Evolutionary conservation across 2,113 vertebrate genomes (phyloP).

Genomic region (Pagrus major): DNA sequence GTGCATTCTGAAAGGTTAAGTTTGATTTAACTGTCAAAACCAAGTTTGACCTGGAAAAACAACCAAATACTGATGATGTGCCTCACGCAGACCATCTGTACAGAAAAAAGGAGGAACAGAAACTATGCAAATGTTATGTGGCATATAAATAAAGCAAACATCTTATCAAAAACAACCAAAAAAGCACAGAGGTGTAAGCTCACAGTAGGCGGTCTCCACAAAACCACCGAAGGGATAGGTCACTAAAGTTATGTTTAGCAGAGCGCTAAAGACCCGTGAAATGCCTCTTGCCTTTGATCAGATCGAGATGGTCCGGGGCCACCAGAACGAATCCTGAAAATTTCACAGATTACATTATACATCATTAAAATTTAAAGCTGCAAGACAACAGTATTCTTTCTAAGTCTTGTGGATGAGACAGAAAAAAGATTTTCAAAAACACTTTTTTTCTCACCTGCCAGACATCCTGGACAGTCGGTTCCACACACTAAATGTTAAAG

Average conservation of each 20-base stretch:
- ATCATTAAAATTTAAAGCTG: not conserved
- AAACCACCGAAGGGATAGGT: not conserved
- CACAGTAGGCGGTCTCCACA: not conserved
- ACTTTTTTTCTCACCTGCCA: slow-evolving; percentile 65
- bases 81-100: slow-evolving; percentile 18
- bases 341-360: not conserved
- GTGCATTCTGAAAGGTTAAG: not conserved
- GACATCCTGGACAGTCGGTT: slow-evolving; percentile 77
- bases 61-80: not conserved
- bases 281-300: slow-evolving; percentile 59
- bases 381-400: not conserved
- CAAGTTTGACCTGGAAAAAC: not conserved
- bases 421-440: not conserved
- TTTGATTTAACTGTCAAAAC: not conserved
- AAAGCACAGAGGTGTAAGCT: slow-evolving; percentile 10
- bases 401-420: not conserved
- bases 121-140: slow-evolving; percentile 34
- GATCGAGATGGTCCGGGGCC: slow-evolving; percentile 21
- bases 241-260: not conserved
- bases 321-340: slow-evolving; percentile 51
- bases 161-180: not conserved
- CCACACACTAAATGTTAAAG: slow-evolving; percentile 65
- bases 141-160: slow-evolving; percentile 12
- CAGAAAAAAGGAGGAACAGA: slow-evolving; percentile 51
- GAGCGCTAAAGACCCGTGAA: not conserved